phyloP scores from a whole-genome alignment of 2,797 vertebrate species.

The Lates japonicus region DNA sequence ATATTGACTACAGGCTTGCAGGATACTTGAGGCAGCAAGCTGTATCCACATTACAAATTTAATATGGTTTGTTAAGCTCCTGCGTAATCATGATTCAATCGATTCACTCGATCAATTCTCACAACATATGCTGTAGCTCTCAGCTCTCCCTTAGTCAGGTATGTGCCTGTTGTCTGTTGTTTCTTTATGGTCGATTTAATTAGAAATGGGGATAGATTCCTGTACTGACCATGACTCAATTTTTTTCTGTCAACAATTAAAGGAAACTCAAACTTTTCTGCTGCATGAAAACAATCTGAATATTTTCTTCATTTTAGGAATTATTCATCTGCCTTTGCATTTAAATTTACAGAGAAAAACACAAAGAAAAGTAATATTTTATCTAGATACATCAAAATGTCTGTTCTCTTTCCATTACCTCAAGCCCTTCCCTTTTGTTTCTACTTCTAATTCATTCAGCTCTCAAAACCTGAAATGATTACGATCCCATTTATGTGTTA shows the following conservation, averaged over 20 bases:
- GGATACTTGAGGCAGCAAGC: background rate
- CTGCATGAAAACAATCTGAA: background rate
- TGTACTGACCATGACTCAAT: background rate
- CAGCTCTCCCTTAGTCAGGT: background rate
- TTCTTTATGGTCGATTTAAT: background rate
- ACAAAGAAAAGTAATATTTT: background rate
- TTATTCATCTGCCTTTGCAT: background rate
- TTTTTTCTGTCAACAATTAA: background rate
- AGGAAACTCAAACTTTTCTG: background rate
- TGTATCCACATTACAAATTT: background rate
- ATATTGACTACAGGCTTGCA: background rate
- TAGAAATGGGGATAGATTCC: background rate
- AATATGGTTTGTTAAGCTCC: background rate
- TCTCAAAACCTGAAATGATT: conserved; percentile 15
- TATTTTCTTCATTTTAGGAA: background rate
- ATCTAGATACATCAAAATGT: background rate
- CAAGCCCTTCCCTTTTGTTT: background rate
- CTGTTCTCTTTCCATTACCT: background rate
- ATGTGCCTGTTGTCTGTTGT: background rate
- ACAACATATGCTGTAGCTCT: background rate
- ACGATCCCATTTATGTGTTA: conserved; percentile 6
- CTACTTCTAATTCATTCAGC: conserved; percentile 12
- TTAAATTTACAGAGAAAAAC: background rate
- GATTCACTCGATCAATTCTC: background rate
- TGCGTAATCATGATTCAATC: conserved; percentile 1